These are phyloP conservation scores for Odocoileus virginianus DNA, from an alignment of 2,113 vertebrate species.

Conservation along the genomic window DNA sequence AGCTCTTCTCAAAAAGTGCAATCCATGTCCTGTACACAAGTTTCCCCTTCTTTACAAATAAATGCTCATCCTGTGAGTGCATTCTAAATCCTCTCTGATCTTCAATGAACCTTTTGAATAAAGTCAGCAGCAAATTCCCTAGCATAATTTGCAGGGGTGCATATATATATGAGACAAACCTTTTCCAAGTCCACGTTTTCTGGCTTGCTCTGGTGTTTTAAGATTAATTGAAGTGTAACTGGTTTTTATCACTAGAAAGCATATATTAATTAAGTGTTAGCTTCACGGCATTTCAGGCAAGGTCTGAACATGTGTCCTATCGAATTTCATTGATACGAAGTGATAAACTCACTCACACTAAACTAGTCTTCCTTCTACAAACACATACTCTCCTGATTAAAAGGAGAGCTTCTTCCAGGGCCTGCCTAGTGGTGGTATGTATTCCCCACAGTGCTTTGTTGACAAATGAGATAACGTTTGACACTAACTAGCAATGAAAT, in stretches of 20 bases:
- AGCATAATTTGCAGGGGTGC: background rate
- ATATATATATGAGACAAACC: background rate
- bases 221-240: background rate
- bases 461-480: slow-evolving; percentile 62
- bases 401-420: background rate
- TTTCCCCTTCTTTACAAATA: background rate
- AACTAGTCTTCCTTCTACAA: background rate
- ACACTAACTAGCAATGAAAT: slow-evolving; percentile 47
- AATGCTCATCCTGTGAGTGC: background rate
- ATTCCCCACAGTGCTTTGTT: slow-evolving; percentile 40
- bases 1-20: background rate
- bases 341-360: background rate
- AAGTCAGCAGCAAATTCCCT: background rate
- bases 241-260: background rate
- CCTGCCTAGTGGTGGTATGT: background rate
- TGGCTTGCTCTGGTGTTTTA: background rate
- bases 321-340: background rate
- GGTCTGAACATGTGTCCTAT: background rate
- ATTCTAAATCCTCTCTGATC: background rate
- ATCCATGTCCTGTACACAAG: background rate
- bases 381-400: background rate
- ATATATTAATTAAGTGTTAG: background rate
- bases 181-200: background rate
- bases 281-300: background rate
- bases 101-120: background rate